Conservation (phyloP, 1,140 invertebrate species). For the Drosophila nebulosa region DNA sequence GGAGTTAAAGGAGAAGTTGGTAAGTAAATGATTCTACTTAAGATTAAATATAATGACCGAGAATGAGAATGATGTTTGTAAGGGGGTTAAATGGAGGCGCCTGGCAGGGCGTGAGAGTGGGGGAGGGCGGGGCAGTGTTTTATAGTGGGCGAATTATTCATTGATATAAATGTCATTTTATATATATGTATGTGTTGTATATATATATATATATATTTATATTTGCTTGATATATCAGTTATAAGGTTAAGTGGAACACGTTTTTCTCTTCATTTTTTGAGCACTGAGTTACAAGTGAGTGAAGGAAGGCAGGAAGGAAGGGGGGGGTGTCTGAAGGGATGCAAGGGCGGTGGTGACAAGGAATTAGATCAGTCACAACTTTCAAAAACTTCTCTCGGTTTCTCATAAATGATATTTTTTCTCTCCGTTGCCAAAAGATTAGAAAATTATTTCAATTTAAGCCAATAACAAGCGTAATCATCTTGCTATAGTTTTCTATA, state of each 20-base stretch:
- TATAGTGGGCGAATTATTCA: conserved; percentile 18
- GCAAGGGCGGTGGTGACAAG: neutral
- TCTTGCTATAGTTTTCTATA: no score
- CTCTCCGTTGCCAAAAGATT: no score
- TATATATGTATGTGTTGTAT: no score
- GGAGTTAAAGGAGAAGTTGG: no score
- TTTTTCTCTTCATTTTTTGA: conserved; percentile 26
- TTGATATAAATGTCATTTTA: conserved; percentile 1
- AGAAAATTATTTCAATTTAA: no score
- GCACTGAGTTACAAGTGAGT: conserved; percentile 41
- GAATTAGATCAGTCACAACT: no score
- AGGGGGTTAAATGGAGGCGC: neutral
- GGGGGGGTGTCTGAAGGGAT: conserved; percentile 15
- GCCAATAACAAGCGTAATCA: no score
- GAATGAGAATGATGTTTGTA: neutral
- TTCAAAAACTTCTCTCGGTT: no score
- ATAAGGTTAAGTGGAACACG: conserved; percentile 23
- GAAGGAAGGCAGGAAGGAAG: conserved; percentile 12
- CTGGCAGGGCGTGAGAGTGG: no score
- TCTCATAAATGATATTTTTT: no score
- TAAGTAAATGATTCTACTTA: conserved; percentile 61
- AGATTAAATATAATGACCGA: conserved; percentile 44
- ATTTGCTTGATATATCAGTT: conserved; percentile 13
- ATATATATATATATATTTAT: neutral
- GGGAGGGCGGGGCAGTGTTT: conserved; percentile 47